phyloP scores from a whole-genome alignment of 2,888 invertebrate genomes.

The Dione vanillae region DNA sequence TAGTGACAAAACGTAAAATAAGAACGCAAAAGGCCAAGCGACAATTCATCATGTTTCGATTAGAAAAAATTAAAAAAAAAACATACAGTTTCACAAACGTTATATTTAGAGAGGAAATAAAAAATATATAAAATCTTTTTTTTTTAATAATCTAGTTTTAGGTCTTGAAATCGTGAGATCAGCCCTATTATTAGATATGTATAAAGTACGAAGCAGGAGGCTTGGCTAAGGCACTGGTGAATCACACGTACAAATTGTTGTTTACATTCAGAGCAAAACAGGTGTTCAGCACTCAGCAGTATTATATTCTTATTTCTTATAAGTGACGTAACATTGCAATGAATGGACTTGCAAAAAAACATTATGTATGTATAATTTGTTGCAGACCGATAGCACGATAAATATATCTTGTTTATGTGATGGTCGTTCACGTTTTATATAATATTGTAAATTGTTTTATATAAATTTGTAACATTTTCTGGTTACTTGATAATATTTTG shows the following conservation, averaged over 20 bases:
- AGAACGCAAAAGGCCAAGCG: too few species aligned
- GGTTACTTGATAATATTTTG: background rate
- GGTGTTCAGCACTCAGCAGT: conserved; percentile 27
- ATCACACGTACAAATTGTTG: conserved; percentile 37
- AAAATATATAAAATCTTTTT: background rate
- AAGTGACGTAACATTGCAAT: conserved; percentile 29
- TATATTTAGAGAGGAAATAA: conserved; percentile 9
- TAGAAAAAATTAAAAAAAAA: too few species aligned
- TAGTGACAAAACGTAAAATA: too few species aligned
- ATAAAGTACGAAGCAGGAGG: conserved; percentile 31
- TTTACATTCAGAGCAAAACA: conserved; percentile 40
- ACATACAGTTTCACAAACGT: background rate
- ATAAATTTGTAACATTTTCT: background rate
- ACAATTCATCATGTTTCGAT: too few species aligned
- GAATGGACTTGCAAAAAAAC: conserved; percentile 25
- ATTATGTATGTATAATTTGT: conserved; percentile 4
- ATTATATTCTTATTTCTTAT: conserved; percentile 34
- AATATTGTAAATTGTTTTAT: background rate
- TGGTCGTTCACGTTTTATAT: conserved; percentile 5
- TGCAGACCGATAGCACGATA: background rate
- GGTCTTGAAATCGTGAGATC: conserved; percentile 30
- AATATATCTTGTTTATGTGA: background rate
- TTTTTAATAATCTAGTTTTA: conserved; percentile 12
- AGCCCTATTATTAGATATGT: conserved; percentile 38
- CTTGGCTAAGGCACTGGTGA: conserved; percentile 44